Evolutionary conservation across 1,140 invertebrate species (phyloP).

Genomic region (Rhynchophorus ferrugineus): DNA sequence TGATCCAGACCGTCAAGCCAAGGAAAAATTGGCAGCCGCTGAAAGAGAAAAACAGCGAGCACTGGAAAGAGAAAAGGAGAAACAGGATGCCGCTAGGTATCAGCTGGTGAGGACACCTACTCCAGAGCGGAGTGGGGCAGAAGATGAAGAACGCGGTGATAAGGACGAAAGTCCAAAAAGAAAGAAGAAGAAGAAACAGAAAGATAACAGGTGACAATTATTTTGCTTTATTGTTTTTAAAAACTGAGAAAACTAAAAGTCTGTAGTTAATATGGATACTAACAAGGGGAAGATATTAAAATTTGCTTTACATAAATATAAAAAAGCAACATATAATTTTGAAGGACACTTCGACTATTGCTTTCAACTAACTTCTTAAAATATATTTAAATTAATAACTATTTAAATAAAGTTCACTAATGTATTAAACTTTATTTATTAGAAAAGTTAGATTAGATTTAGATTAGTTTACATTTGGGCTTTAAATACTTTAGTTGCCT

Average conservation of each 20-base stretch:
- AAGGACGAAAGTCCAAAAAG: conserved; percentile 41
- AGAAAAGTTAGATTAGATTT: no score
- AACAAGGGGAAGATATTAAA: not conserved
- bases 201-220: conserved; percentile 27
- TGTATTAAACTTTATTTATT: no score
- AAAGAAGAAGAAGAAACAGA: conserved; percentile 46
- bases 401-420: no score
- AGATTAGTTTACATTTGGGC: no score
- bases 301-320: no score
- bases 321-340: no score
- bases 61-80: conserved; percentile 50
- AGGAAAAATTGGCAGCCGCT: conserved; percentile 61
- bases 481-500: no score
- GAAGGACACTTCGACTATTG: no score
- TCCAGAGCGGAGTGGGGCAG: conserved; percentile 22
- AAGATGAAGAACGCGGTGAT: conserved; percentile 23
- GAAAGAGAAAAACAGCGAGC: conserved; percentile 45
- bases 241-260: not conserved
- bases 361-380: no score
- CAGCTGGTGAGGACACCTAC: conserved; percentile 56
- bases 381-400: no score
- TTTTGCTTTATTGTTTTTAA: not conserved
- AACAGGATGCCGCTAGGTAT: conserved; percentile 49
- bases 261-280: not conserved
- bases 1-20: conserved; percentile 74